Evolutionary conservation across 2,888 invertebrate species (phyloP).

Genomic region (Neria commutata): DNA sequence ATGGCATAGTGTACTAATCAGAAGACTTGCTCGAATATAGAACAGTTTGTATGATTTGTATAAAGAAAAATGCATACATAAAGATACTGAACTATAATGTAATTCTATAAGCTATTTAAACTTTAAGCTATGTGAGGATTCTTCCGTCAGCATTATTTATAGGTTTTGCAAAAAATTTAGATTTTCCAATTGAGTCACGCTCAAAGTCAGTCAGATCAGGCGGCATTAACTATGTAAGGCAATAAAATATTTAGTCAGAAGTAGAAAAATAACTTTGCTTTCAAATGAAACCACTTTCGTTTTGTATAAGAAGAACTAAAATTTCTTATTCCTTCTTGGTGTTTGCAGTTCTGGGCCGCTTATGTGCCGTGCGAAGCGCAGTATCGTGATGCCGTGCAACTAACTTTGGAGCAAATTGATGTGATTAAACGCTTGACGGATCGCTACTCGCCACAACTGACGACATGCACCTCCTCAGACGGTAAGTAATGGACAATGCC

Average conservation of each 20-base stretch:
- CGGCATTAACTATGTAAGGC: background rate
- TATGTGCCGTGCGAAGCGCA: slow-evolving; percentile 75
- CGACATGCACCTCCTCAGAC: slow-evolving; percentile 70
- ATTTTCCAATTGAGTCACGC: too few species aligned
- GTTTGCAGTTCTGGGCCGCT: slow-evolving; percentile 73
- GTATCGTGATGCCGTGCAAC: slow-evolving; percentile 73
- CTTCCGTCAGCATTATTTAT: too few species aligned
- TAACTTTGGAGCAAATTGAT: slow-evolving; percentile 76
- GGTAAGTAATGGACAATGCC: slow-evolving; percentile 64
- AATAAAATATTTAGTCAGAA: too few species aligned
- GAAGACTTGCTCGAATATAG: too few species aligned
- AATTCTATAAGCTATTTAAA: too few species aligned
- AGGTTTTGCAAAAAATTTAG: too few species aligned
- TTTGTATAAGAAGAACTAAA: background rate
- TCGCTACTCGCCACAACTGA: slow-evolving; percentile 70
- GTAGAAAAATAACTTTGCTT: too few species aligned
- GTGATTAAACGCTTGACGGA: slow-evolving; percentile 73
- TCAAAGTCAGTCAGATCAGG: background rate
- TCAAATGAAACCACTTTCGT: background rate
- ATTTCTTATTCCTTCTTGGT: background rate
- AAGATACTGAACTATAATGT: too few species aligned
- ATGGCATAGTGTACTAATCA: too few species aligned
- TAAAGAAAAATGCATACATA: too few species aligned
- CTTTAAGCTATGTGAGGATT: too few species aligned
- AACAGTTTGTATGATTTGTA: too few species aligned